Conservation (phyloP, 2,888 invertebrate genomes). For the Drosophila picticornis region DNA sequence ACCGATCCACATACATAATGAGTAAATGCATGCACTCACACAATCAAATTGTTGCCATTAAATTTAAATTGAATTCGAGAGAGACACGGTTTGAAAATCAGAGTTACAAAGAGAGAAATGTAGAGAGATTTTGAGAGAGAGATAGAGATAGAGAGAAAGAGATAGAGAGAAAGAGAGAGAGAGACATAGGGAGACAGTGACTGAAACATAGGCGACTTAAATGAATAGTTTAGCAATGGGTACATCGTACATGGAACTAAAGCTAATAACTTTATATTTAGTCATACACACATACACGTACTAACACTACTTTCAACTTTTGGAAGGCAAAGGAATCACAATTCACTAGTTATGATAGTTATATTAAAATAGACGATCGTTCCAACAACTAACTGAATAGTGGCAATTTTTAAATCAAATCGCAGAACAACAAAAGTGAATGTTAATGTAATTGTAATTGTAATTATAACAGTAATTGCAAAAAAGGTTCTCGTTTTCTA, state of each 20-base stretch:
- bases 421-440: conserved; percentile 47
- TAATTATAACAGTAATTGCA: conserved; percentile 32
- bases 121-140: background rate
- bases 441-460: conserved; percentile 30
- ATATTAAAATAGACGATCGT: conserved; percentile 50
- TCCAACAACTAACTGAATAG: conserved; percentile 42
- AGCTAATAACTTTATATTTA: conserved; percentile 34
- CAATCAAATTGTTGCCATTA: conserved; percentile 21
- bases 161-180: conserved; percentile 1
- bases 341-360: conserved; percentile 41
- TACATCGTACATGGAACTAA: conserved; percentile 28
- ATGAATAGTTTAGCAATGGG: conserved; percentile 1
- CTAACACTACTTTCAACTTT: conserved; percentile 40
- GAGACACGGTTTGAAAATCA: conserved; percentile 12
- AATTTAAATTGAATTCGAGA: conserved; percentile 14
- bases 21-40: conserved; percentile 58
- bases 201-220: conserved; percentile 16
- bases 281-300: conserved; percentile 45
- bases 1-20: conserved; percentile 24
- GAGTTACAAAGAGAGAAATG: conserved; percentile 5
- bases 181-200: conserved; percentile 9
- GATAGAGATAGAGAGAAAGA: background rate
- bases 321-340: conserved; percentile 23
- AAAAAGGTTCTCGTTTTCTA: conserved; percentile 14
- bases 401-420: conserved; percentile 40